Evolutionary conservation across 2,797 vertebrate genomes (phyloP).

Genomic region (Micromesistius poutassou): DNA sequence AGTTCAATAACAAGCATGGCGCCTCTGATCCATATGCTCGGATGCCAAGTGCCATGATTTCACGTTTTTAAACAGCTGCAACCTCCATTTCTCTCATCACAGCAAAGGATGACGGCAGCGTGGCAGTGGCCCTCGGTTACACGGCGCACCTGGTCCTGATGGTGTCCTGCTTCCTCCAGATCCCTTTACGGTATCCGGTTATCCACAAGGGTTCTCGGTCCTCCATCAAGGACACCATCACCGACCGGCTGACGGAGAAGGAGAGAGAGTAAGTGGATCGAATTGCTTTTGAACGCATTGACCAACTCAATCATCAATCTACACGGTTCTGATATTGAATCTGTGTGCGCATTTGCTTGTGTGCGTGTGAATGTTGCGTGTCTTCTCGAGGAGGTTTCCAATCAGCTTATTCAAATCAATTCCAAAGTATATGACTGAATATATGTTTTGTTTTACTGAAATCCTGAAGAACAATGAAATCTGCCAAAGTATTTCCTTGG

Average conservation of each 20-base stretch:
- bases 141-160: slow-evolving; percentile 96
- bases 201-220: slow-evolving; percentile 96
- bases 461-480: too few relatives aligned
- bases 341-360: too few relatives aligned
- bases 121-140: slow-evolving; percentile 94
- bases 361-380: too few relatives aligned
- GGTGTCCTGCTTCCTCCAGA: slow-evolving; percentile 96
- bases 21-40: slow-evolving; percentile 13
- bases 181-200: slow-evolving; percentile 94
- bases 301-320: not conserved
- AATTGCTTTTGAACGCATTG: not conserved
- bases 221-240: slow-evolving; percentile 97
- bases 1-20: slow-evolving; percentile 14
- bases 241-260: slow-evolving; percentile 93
- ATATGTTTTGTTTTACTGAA: too few relatives aligned
- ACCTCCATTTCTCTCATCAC: slow-evolving; percentile 33
- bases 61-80: slow-evolving; percentile 10
- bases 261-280: slow-evolving; percentile 93
- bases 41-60: not conserved
- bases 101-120: slow-evolving; percentile 96
- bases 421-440: not conserved
- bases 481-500: not conserved
- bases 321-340: too few relatives aligned
- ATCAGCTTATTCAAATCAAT: not conserved
- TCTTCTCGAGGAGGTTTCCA: not conserved